Evolutionary conservation across 1,140 invertebrate genomes (phyloP), one percentile per base, ranked within the genome.

Genomic region (Dolichoris vasculosae): DNA sequence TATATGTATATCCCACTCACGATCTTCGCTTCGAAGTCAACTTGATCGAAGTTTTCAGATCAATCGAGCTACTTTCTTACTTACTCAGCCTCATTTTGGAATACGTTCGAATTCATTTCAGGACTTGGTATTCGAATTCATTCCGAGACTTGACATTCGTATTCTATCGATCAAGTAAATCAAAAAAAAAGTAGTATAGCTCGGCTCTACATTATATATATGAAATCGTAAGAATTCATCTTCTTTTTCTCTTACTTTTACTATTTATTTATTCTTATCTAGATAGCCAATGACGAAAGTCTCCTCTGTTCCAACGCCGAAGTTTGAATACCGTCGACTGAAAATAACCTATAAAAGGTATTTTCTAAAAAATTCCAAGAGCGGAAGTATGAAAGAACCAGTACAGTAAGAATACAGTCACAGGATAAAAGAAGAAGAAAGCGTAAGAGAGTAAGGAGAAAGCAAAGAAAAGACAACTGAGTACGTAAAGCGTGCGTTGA

Each of bases 31-130:
- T 55, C n/a, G 40, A 67, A 64, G 15, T 64, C 40, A 73, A 59
- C 2, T 55, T 67, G 55, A 83, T 83, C 59, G 73, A 83, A 83
- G 55, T 79, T 78, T 69, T 23, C 63, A 55, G 43, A 35, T 84
- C 75, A 46, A 84, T 48, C n/a, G 73, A 84, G 46, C 26, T 55
- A 78, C 46, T 77, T 35, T 46, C 63, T 78, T 71, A 51, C 43
- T 20, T 48, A 51, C 43, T 67, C 40, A 30, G 67, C 40, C 32
- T 55, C 46, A 73, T 82, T 82, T 55, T 73, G 15, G 75, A 75
- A 63, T 48, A 73, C 32, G 8, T 38, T 46, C 20, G 32, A 76
- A 83, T 59, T 76, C 55, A 83, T 77, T 83, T 83, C 30, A 20
- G 46, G 26, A n/a, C 38, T 48, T 40, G n/a, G n/a, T 13, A 40